Conservation (phyloP, 1,140 invertebrate genomes). For the Lasaia peninsularis region DNA sequence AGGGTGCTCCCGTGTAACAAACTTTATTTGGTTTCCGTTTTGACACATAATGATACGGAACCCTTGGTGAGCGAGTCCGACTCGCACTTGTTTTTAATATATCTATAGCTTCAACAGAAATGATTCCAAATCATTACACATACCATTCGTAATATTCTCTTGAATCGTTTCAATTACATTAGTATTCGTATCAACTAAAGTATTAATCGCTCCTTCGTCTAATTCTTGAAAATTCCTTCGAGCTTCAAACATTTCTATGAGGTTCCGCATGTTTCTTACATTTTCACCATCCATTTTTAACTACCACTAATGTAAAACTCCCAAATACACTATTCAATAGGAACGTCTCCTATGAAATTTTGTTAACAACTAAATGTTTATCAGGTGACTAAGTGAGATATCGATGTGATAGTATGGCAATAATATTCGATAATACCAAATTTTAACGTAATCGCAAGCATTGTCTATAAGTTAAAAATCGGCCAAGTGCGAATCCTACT, state of each 20-base stretch:
- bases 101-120: no score
- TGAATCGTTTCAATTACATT: slow-evolving; percentile 23
- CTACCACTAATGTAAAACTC: slow-evolving; percentile 2
- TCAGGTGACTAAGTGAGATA: slow-evolving; percentile 31
- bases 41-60: no score
- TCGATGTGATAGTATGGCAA: slow-evolving; percentile 23
- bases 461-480: background rate
- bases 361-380: slow-evolving; percentile 13
- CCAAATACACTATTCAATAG: background rate
- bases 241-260: slow-evolving; percentile 62
- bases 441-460: background rate
- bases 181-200: slow-evolving; percentile 23
- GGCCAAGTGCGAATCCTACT: no score
- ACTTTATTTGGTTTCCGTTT: no score
- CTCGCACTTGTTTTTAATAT: no score
- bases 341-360: background rate
- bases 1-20: no score
- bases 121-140: background rate
- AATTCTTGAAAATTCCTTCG: slow-evolving; percentile 28
- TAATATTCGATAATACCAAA: slow-evolving; percentile 20
- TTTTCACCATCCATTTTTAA: slow-evolving; percentile 31
- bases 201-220: slow-evolving; percentile 34
- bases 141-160: slow-evolving; percentile 21
- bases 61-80: no score
- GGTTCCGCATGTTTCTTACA: slow-evolving; percentile 41